These are phyloP conservation scores for Lichenostomus cassidix DNA, from an alignment of 2,113 vertebrate species.

Conservation along the genomic window DNA sequence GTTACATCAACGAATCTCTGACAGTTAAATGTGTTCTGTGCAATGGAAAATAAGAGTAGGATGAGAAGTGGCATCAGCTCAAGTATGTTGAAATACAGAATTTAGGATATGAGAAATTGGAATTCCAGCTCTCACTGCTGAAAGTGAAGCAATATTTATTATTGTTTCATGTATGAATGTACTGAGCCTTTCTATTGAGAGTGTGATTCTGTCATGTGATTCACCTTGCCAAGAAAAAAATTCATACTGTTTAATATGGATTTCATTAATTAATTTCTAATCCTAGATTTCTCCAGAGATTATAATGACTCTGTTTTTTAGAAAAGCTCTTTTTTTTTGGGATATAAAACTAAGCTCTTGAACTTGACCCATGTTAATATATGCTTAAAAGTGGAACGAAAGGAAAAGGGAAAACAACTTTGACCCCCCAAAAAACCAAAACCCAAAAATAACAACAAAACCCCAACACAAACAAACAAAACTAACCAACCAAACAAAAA, in stretches of 20 bases:
- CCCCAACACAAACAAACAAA: not conserved
- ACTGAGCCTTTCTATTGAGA: constrained; percentile 7
- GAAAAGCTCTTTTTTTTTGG: not conserved
- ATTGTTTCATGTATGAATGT: constrained; percentile 7
- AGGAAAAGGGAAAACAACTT: not conserved
- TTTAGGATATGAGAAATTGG: not conserved
- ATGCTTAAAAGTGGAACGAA: not conserved
- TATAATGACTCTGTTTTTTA: not conserved
- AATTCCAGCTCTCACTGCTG: not conserved
- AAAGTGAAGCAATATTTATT: not conserved
- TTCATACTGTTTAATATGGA: not conserved
- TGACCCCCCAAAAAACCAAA: accelerated
- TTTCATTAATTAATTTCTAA: not conserved
- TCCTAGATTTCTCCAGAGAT: not conserved
- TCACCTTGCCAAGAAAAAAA: not conserved
- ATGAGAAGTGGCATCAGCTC: not conserved
- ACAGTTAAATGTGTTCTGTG: not conserved
- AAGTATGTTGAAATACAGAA: not conserved
- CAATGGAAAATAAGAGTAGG: not conserved
- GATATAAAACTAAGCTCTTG: not conserved
- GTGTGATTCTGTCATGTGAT: not conserved
- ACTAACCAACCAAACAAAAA: too few species aligned
- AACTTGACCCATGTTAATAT: not conserved
- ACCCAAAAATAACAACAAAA: not conserved
- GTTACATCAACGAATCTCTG: not conserved